phyloP scores from a whole-genome alignment of 2,888 invertebrate species.

The Emmelina monodactyla region DNA sequence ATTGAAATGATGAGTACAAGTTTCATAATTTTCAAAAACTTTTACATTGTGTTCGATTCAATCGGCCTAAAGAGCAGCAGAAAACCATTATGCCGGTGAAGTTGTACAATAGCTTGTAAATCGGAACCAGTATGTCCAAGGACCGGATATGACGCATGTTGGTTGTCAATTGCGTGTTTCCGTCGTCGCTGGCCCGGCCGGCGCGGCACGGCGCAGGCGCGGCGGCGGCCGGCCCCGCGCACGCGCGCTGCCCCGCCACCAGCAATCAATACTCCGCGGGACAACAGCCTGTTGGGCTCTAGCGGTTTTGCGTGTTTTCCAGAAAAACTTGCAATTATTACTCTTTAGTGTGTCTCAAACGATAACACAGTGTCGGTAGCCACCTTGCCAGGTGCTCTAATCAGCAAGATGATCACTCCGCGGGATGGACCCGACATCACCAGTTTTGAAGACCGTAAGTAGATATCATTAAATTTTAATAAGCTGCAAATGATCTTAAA shows the following conservation, averaged over 20 bases:
- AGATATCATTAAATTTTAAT: no score
- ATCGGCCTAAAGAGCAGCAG: no score
- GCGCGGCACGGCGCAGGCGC: conserved; percentile 19
- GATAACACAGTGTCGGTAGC: conserved; percentile 53
- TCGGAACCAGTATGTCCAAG: conserved; percentile 17
- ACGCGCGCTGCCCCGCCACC: conserved; percentile 31
- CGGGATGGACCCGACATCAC: conserved; percentile 68
- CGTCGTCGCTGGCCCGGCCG: conserved; percentile 22
- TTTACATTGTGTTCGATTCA: no score
- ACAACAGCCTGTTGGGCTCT: conserved; percentile 57
- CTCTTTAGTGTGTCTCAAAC: conserved; percentile 29
- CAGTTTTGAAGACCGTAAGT: conserved; percentile 61
- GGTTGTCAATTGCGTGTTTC: conserved; percentile 53
- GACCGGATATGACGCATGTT: conserved; percentile 25
- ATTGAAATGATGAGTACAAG: no score
- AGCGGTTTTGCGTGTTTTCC: conserved; percentile 28
- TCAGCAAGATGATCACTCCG: conserved; percentile 55
- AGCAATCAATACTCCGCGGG: conserved; percentile 51
- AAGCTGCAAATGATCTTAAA: no score
- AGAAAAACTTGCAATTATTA: conserved; percentile 22
- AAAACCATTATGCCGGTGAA: no score
- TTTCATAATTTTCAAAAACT: no score
- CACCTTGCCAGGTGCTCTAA: conserved; percentile 49
- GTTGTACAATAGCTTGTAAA: no score
- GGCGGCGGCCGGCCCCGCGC: conserved; percentile 22